These are phyloP conservation scores for Trachelus stipa DNA, from an alignment of 2,888 invertebrate species.

Conservation along the genomic window DNA sequence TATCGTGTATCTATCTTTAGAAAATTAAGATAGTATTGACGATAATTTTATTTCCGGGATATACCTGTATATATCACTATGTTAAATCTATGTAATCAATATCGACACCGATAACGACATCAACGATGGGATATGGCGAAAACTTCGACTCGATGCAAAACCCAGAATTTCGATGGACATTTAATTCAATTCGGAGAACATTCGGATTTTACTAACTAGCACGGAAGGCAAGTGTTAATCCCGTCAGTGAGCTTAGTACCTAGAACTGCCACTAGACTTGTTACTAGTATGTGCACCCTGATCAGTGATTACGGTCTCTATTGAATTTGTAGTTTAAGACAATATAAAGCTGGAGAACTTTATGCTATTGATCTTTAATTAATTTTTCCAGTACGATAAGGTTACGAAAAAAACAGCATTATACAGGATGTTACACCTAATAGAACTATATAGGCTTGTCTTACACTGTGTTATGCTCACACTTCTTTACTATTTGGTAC, in stretches of 20 bases:
- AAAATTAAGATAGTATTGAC: not conserved
- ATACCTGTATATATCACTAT: not conserved
- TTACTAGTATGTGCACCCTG: not conserved
- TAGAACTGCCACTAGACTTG: not conserved
- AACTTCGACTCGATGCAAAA: not conserved
- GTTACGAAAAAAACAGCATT: not conserved
- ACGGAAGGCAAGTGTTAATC: not conserved
- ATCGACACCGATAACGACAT: not conserved
- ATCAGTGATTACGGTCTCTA: not conserved
- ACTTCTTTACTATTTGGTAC: not conserved
- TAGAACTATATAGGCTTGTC: not conserved
- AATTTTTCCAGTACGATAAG: not conserved
- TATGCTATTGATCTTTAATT: not conserved
- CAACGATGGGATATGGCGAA: not conserved
- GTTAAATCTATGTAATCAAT: not conserved
- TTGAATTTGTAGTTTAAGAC: not conserved
- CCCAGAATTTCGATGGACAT: not conserved
- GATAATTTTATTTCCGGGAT: not conserved
- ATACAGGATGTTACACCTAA: not conserved
- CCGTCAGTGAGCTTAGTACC: not conserved
- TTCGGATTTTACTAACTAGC: not conserved
- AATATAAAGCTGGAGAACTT: not conserved
- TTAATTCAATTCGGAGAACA: not conserved
- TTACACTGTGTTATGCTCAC: not conserved
- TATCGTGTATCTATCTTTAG: not conserved